Evolutionary conservation across 2,888 invertebrate species (phyloP).

Genomic region (Hirudinaria manillensis): DNA sequence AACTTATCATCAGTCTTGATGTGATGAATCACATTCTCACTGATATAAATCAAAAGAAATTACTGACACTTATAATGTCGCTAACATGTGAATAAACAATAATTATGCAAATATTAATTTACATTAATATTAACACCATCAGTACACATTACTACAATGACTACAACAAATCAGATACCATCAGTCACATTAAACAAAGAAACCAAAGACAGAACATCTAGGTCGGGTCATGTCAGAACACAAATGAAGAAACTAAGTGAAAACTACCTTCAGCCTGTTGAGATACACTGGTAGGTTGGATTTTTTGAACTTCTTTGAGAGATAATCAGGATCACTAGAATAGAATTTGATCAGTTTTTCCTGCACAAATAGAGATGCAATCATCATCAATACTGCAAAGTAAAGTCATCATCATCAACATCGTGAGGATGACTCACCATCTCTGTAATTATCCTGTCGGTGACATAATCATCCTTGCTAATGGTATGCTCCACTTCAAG

Average conservation of each 20-base stretch:
- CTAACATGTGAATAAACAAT: not conserved
- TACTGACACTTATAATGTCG: too few species aligned
- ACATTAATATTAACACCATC: not conserved
- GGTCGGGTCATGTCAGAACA: too few species aligned
- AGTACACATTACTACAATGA: too few species aligned
- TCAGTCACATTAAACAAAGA: not conserved
- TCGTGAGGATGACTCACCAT: slow-evolving; percentile 58
- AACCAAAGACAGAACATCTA: too few species aligned
- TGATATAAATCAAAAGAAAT: too few species aligned
- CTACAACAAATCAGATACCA: not conserved
- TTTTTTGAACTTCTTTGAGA: slow-evolving; percentile 8
- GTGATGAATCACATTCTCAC: too few species aligned
- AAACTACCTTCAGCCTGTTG: not conserved
- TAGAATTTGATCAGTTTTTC: slow-evolving; percentile 9
- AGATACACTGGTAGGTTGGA: not conserved
- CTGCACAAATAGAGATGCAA: not conserved
- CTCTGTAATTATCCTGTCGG: slow-evolving; percentile 75
- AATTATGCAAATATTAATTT: too few species aligned
- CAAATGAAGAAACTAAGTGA: not conserved
- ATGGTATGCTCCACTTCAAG: slow-evolving; percentile 81
- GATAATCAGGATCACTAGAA: slow-evolving; percentile 8
- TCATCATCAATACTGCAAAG: too few species aligned
- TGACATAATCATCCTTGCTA: slow-evolving; percentile 72
- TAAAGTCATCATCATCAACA: too few species aligned
- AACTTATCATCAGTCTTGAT: not conserved